Evolutionary conservation across 37 sponge, comb jelly and placozoan species (phyloP), one percentile per base, ranked within the genome.

Genomic region (Eunapius fragilis): DNA sequence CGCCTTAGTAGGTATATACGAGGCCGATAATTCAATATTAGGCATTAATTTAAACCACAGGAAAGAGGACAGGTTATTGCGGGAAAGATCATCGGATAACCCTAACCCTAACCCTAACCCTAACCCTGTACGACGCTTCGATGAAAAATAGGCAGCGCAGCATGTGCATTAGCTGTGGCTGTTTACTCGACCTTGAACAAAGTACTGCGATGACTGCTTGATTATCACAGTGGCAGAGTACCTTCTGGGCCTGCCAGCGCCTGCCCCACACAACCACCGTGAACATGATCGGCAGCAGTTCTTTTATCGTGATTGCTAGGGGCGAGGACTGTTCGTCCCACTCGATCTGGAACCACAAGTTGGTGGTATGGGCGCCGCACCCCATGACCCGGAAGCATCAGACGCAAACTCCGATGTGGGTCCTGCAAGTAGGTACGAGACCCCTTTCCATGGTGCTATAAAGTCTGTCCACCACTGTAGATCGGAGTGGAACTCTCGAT

Each of bases 341-440:
- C 25, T 34, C 6, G 2, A 82, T n/a, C 24, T 82, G 72, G 37
- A 82, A 71, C 70, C 70, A 82, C n/a, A 2, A 25, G 25, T 35
- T 34, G 3, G 25, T 38, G 79, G 50, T 26, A 30, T 45, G 24
- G 70, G 79, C 79, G 25, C 79, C 34, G 67, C 81, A 80, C 81
- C 81, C 81, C 81, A 80, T 25, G 81, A 68, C 26, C 81, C 81
- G 25, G 81, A 80, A 22, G 81, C 81, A 80, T 80, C 81, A 14
- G 79, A 78, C 17, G 79, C 38, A 3, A 37, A 23, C 35, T 37
- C 17, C 25, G 27, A 28, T 26, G 35, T 48, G 47, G 79, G 2
- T 25, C 22, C 23, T 33, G 36, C 67, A 50, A 25, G n/a, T 10
- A 75, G 35, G 76, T 31, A 32, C 35, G 76, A 75, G 33, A 28